phyloP scores from a whole-genome alignment of 2,888 invertebrate genomes.

The Tenthredo amoena region DNA sequence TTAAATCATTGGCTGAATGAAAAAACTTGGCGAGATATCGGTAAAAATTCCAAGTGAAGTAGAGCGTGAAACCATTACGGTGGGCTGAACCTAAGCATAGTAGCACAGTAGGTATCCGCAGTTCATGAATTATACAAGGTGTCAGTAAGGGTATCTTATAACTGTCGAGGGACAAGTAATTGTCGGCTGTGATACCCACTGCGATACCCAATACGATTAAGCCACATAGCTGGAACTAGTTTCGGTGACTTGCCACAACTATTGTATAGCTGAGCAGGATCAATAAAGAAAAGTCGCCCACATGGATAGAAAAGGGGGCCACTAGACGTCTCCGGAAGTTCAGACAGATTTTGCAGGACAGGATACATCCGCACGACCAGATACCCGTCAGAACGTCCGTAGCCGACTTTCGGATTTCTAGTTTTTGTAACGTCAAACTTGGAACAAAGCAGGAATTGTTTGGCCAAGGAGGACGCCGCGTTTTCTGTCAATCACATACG shows the following conservation, averaged over 20 bases:
- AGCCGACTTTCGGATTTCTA: conserved; percentile 1
- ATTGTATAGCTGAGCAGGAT: conserved; percentile 4
- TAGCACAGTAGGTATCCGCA: conserved; percentile 31
- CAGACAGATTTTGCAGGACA: conserved; percentile 7
- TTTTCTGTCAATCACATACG: conserved; percentile 16
- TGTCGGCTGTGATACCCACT: conserved; percentile 26
- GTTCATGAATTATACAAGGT: conserved; percentile 46
- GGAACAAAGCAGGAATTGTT: conserved; percentile 37
- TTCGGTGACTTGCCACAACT: conserved; percentile 1
- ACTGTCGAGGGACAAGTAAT: conserved; percentile 22
- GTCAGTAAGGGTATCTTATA: conserved; percentile 46
- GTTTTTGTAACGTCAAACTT: conserved; percentile 41
- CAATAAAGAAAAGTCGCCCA: conserved; percentile 9
- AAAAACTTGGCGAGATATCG: conserved; percentile 32
- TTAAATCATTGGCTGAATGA: conserved; percentile 40
- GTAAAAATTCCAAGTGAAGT: conserved; percentile 45
- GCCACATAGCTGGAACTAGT: neutral
- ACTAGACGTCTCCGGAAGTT: conserved; percentile 19
- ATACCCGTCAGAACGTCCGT: neutral
- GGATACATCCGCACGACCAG: conserved; percentile 6
- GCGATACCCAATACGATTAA: neutral
- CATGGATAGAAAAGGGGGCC: neutral
- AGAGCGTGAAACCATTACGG: conserved; percentile 54
- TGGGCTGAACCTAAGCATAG: conserved; percentile 18
- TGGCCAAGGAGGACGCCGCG: neutral